Evolutionary conservation across 2,113 vertebrate genomes (phyloP).

Genomic region (Steatornis caripensis): DNA sequence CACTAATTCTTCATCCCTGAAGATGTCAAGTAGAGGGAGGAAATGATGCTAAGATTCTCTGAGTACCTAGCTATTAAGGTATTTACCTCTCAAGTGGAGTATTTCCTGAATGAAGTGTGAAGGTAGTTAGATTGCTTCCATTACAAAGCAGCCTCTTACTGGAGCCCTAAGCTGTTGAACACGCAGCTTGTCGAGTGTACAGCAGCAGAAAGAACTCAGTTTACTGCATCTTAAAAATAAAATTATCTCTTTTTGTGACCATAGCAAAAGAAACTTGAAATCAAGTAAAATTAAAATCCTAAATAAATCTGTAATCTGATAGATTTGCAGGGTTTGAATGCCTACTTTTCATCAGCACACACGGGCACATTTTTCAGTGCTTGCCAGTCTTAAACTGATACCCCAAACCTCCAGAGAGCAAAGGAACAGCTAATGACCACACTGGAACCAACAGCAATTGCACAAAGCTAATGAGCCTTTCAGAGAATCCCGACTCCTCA

Average conservation of each 20-base stretch:
- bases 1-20: background rate
- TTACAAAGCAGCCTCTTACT: slow-evolving; percentile 28
- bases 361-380: background rate
- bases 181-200: background rate
- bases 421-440: background rate
- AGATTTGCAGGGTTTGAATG: no score
- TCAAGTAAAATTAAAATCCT: background rate
- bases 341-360: background rate
- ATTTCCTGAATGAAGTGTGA: slow-evolving; percentile 49
- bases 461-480: background rate
- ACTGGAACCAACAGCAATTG: background rate
- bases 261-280: background rate
- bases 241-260: background rate
- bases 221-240: background rate
- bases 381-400: background rate
- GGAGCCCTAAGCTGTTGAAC: background rate
- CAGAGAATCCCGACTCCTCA: background rate
- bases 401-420: background rate
- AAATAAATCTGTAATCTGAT: fast-evolving
- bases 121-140: background rate
- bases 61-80: background rate
- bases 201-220: background rate
- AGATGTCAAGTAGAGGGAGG: background rate
- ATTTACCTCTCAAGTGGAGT: slow-evolving; percentile 9
- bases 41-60: background rate